Conservation (phyloP, 2,113 vertebrate genomes). For the Rhabdornis inornatus region DNA sequence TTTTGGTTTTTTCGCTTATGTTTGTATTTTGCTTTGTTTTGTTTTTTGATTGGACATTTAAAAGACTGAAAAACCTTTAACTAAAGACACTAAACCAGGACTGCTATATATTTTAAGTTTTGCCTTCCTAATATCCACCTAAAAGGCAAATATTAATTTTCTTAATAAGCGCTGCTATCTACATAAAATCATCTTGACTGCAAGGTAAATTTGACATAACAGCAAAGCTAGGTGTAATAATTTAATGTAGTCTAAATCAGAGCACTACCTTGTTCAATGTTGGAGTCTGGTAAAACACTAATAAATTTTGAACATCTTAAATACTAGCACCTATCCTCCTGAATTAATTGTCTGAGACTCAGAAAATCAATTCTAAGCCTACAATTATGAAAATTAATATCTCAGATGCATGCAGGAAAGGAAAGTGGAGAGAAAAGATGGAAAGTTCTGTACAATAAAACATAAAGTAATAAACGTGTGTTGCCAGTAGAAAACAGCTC, state of each 20-base stretch:
- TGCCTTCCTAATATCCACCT: neutral
- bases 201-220: neutral
- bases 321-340: neutral
- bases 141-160: neutral
- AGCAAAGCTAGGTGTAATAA: neutral
- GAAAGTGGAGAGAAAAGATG: neutral
- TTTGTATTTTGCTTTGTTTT: neutral
- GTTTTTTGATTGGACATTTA: neutral
- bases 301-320: neutral
- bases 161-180: neutral
- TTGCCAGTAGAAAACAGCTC: neutral
- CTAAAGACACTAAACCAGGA: neutral
- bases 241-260: conserved; percentile 3
- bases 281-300: neutral
- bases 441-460: neutral
- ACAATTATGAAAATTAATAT: neutral
- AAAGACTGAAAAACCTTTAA: neutral
- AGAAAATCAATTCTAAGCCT: neutral
- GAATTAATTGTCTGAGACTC: neutral
- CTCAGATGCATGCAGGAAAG: neutral
- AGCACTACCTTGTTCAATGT: neutral
- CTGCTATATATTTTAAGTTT: neutral
- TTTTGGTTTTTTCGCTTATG: neutral
- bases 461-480: neutral
- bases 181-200: neutral